Base-by-base conservation (phyloP, 1,140 invertebrate genomes). In the Hypothenemus hampei region DNA sequence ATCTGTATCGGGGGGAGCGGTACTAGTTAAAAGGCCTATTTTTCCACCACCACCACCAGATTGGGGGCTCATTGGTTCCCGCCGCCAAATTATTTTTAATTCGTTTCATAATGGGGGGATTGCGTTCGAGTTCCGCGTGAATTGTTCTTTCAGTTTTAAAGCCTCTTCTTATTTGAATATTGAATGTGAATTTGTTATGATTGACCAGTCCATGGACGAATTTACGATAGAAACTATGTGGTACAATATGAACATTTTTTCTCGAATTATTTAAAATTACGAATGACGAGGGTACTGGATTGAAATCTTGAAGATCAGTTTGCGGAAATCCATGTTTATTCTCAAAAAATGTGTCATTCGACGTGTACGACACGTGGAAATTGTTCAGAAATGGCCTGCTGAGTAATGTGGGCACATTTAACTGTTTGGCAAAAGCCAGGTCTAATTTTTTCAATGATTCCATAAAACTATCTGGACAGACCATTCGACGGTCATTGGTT, bases 111-210 rank as follows among this genome's bases (percentile, higher is more conserved):
- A 86, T 65, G 29, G 80, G 77, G 1, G 86, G 84, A 71, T 87
- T 89, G 57, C 85, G 73, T 49, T 81, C 76, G 29, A 79, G 63
- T 62, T 89, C 86, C 1, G 82, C 78, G 58, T 81, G 77, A 6
- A 85, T 75, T 39, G 76, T 81, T 54, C 86, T 72, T 58, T 87
- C 80, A 4, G 87, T 89, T 71, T 89, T 91, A 65, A 91, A 91
- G 24, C 76, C 76, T 51, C 84, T 75, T 10, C 79, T 72, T n/a
- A n/a, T n/a, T 70, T 80, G 78, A 7, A 80, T 64, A 50, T 74
- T 71, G 59, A 74, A 78, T 16, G 63, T 70, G 57, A 76, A 77
- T n/a, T 58, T 65, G 43, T 69, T 67, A 35, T 63, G 47, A 49
- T 51, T 50, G 33, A 53, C 15, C 21, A 69, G 56, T 15, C 62